Evolutionary conservation across 2,113 vertebrate genomes (phyloP).

Genomic region (Triplophysa dalaica): DNA sequence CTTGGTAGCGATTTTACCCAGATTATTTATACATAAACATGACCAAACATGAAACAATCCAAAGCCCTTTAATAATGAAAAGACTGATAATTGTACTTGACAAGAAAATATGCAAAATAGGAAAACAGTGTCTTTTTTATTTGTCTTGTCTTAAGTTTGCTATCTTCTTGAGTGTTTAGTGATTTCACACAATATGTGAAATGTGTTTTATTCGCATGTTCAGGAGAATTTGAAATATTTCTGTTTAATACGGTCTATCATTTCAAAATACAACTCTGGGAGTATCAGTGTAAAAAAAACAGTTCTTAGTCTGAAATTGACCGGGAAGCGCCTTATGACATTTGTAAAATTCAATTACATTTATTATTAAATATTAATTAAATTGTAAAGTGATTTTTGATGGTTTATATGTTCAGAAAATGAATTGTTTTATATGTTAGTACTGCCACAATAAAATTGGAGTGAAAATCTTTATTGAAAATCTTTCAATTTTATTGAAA

Average conservation of each 20-base stretch:
- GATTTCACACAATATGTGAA: not conserved
- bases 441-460: slow-evolving; percentile 90
- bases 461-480: slow-evolving; percentile 56
- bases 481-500: not conserved
- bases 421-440: slow-evolving; percentile 97
- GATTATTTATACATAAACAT: not conserved
- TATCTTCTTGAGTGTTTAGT: slow-evolving; percentile 20
- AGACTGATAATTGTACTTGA: slow-evolving; percentile 21
- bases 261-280: slow-evolving; percentile 87
- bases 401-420: slow-evolving; percentile 89
- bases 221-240: slow-evolving; percentile 64
- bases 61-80: slow-evolving; percentile 25
- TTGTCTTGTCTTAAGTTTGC: slow-evolving; percentile 10
- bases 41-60: not conserved
- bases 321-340: slow-evolving; percentile 91
- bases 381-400: slow-evolving; percentile 83
- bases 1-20: not conserved
- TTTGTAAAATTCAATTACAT: slow-evolving; percentile 73
- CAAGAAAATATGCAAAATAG: slow-evolving; percentile 44
- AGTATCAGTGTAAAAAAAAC: slow-evolving; percentile 67
- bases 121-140: slow-evolving; percentile 24
- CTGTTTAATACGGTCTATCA: slow-evolving; percentile 65
- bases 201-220: slow-evolving; percentile 77
- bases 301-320: slow-evolving; percentile 62
- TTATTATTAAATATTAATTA: too few species aligned